Conservation (phyloP, 2,113 vertebrate genomes). For the Perca schrenkii region DNA sequence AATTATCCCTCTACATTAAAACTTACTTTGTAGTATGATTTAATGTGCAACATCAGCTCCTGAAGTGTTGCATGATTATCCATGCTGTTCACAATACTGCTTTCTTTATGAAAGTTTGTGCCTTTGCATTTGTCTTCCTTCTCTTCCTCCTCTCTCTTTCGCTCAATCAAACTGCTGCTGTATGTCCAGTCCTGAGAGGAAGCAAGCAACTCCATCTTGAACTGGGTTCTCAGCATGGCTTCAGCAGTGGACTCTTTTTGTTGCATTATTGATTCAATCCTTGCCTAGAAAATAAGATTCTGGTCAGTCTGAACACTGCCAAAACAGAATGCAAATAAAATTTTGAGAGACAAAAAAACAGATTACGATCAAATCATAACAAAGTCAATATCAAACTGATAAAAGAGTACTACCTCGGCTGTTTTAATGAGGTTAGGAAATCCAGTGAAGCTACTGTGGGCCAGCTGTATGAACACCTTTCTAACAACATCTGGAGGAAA, state of each 20-base stretch:
- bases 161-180: constrained; percentile 29
- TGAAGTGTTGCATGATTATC: constrained; percentile 54
- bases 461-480: constrained; percentile 77
- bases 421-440: constrained; percentile 81
- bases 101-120: rapidly evolving
- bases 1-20: background rate
- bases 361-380: too few relatives aligned
- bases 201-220: constrained; percentile 89
- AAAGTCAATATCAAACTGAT: background rate
- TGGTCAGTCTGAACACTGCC: background rate
- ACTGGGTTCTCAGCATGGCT: constrained; percentile 83
- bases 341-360: background rate
- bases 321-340: background rate
- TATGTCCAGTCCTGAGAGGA: constrained; percentile 90
- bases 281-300: constrained; percentile 76
- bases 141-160: constrained; percentile 10
- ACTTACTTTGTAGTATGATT: constrained; percentile 77
- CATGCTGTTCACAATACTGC: background rate
- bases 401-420: constrained; percentile 68
- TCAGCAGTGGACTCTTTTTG: constrained; percentile 79
- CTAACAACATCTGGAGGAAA: constrained; percentile 72
- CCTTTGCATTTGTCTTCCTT: rapidly evolving
- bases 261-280: constrained; percentile 83
- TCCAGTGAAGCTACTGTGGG: constrained; percentile 74
- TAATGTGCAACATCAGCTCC: constrained; percentile 78